Evolutionary conservation across 2,797 vertebrate genomes (phyloP), one percentile per base, ranked within the genome.

Genomic region (Oreochromis grahami): DNA sequence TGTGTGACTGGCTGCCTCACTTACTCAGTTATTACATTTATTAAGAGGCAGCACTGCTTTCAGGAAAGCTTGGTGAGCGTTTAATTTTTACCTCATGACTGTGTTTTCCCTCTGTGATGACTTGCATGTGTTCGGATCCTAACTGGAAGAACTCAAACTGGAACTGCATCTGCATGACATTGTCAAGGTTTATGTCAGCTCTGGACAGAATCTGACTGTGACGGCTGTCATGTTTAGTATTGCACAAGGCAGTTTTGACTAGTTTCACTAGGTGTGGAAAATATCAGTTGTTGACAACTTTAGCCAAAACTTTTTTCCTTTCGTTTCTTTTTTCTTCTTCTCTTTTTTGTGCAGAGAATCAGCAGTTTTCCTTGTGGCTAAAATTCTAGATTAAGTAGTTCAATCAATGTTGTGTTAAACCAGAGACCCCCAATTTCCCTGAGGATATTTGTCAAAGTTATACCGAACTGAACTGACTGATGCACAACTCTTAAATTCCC

Each of bases 11-110:
- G 88, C 81, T 92, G 76, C 86, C 89, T 92, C 85, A 48, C 88
- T 89, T 70, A 86, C 87, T 81, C 45, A 45, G 34, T 93, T 93
- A 92, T 93, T 91, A 77, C 82, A 88, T 93, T 95, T 91, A 90
- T 95, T 91, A 87, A 88, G 85, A 56, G 84, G 89, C 92, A 92
- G 90, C 86, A 36, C 55, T 53, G 83, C 88, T 84, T 90, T 90
- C 86, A 84, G 89, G 80, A 88, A 90, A 83, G 84, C 88, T 88
- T 77, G 43, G 82, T 36, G 82, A 84, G 89, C 65, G 11, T 84
- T 87, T 93, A 89, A 95, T 94, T 93, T 88, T 78, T 86, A 80
- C 90, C 89, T 83, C 91, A 92, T 95, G 95, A 95, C 90, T 89
- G 76, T 89, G 88, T 90, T 93, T 93, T 87, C 58, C 26, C 84